These are phyloP conservation scores for Thrips palmi DNA, from an alignment of 1,140 invertebrate species.

Conservation along the genomic window DNA sequence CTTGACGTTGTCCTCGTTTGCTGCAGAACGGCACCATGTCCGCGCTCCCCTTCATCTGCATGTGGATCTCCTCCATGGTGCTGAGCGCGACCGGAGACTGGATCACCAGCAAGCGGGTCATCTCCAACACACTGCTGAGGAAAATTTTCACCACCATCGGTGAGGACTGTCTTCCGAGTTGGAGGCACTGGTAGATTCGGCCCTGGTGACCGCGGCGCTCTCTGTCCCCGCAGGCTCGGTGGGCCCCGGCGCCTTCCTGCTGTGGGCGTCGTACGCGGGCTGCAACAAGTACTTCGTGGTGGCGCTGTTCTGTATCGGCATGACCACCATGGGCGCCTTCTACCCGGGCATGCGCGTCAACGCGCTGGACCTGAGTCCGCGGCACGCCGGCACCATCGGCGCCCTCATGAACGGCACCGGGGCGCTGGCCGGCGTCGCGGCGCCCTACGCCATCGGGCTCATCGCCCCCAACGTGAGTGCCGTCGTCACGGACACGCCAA, in stretches of 20 bases:
- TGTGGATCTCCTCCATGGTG: constrained; percentile 50
- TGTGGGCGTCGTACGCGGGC: constrained; percentile 29
- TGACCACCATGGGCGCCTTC: constrained; percentile 15
- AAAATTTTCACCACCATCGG: constrained; percentile 56
- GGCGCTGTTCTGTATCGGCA: constrained; percentile 12
- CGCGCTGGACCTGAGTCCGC: constrained; percentile 31
- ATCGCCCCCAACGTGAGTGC: constrained; percentile 19
- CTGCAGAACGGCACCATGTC: constrained; percentile 40
- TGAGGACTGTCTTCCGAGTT: constrained; percentile 20
- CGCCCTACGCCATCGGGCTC: constrained; percentile 24
- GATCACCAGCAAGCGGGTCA: constrained; percentile 31
- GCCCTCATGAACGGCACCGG: constrained; percentile 31
- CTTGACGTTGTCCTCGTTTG: not conserved
- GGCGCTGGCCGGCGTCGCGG: constrained; percentile 29
- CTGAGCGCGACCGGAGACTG: constrained; percentile 47
- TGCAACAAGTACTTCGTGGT: constrained; percentile 17
- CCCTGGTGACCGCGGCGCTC: too few relatives aligned
- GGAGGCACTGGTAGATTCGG: too few relatives aligned
- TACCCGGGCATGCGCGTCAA: constrained; percentile 18
- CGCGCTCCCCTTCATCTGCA: constrained; percentile 46
- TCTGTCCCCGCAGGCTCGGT: constrained; percentile 21
- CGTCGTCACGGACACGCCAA: too few relatives aligned
- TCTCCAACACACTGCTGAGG: constrained; percentile 38
- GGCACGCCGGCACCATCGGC: constrained; percentile 27
- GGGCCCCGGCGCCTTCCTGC: constrained; percentile 25